Percentiles rank a stretch among this genome's conserved stretches.
These are phyloP conservation scores for Colossoma macropomum DNA, from an alignment of 2,113 vertebrate genomes.

Conservation along the genomic window DNA sequence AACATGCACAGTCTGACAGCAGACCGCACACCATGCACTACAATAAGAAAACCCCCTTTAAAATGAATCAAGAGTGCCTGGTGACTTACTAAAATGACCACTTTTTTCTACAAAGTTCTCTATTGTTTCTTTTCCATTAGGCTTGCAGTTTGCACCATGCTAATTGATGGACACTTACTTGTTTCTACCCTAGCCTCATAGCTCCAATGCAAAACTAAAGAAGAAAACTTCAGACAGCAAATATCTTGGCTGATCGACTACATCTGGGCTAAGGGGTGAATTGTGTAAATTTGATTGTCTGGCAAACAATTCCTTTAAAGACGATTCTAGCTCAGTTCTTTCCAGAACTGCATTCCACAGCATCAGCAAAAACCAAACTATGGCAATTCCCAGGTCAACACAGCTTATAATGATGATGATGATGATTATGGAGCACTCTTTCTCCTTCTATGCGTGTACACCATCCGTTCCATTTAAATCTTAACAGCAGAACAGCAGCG, in stretches of 20 bases:
- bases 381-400: neutral
- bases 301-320: neutral
- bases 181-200: neutral
- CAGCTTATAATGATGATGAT: neutral
- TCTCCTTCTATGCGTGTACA: neutral
- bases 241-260: neutral
- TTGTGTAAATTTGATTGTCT: neutral
- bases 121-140: neutral
- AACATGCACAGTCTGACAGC: neutral
- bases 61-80: neutral
- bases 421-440: neutral
- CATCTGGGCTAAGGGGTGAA: neutral
- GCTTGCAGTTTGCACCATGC: neutral
- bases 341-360: neutral
- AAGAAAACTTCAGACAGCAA: neutral
- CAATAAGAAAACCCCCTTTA: neutral
- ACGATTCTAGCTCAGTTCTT: neutral
- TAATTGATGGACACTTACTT: too few relatives aligned
- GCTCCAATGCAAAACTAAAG: neutral
- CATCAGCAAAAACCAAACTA: neutral
- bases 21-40: neutral
- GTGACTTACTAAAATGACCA: neutral
- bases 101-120: neutral
- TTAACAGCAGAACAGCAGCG: slow-evolving; percentile 7
- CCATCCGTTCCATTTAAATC: neutral